These are phyloP conservation scores for Sitta europaea DNA, from an alignment of 2,113 vertebrate genomes.

Conservation along the genomic window DNA sequence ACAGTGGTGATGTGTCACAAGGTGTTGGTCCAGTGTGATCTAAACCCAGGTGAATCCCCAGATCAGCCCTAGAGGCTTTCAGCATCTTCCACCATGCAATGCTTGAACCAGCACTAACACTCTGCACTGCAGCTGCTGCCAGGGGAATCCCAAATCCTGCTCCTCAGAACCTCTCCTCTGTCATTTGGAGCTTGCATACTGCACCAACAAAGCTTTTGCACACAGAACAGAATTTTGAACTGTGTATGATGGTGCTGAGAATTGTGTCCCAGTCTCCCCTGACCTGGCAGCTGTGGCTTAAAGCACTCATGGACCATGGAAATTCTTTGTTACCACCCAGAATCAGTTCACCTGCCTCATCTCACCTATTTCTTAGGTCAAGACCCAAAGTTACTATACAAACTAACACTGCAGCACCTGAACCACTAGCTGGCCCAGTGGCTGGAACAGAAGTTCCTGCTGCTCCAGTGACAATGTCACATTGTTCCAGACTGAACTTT, in stretches of 20 bases:
- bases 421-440: accelerated
- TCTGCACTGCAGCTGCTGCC: background rate
- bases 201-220: background rate
- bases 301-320: background rate
- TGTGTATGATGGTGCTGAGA: background rate
- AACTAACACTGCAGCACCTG: background rate
- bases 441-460: background rate
- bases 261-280: background rate
- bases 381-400: background rate
- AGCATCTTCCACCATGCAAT: background rate
- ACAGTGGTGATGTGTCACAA: background rate
- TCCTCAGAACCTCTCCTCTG: background rate
- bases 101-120: background rate
- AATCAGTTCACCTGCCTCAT: background rate
- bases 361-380: background rate
- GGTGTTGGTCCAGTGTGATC: background rate
- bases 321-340: background rate
- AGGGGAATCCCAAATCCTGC: background rate
- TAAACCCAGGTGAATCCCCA: background rate
- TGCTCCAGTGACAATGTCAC: background rate
- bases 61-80: background rate
- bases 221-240: background rate
- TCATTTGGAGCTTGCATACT: background rate
- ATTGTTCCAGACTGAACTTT: background rate
- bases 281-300: background rate